Evolutionary conservation across 1,140 invertebrate genomes (phyloP).

Genomic region (Sipha flava): DNA sequence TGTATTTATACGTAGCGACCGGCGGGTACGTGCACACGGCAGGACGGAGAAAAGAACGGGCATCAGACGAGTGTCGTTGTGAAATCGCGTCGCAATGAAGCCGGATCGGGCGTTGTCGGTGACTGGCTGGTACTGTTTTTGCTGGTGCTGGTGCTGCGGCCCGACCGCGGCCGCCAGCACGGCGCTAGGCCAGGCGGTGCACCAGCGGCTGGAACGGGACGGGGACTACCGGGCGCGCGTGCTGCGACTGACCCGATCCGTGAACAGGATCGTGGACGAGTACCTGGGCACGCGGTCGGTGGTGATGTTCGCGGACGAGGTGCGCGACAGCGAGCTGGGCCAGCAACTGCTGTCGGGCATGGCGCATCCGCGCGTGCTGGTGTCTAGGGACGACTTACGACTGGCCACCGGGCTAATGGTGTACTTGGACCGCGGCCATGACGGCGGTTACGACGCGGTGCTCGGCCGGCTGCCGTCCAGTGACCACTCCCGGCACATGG

Average conservation of each 20-base stretch:
- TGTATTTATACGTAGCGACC: too few species aligned
- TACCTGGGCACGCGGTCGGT: not conserved
- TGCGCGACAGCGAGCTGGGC: not conserved
- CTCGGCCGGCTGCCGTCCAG: not conserved
- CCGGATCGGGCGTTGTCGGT: too few species aligned
- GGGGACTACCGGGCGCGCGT: not conserved
- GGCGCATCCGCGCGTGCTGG: not conserved
- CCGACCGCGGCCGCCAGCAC: not conserved
- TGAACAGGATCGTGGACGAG: slow-evolving; percentile 1
- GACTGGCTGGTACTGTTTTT: too few species aligned
- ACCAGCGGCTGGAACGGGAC: not conserved
- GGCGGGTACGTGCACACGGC: too few species aligned
- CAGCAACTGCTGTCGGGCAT: not conserved
- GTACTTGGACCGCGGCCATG: not conserved
- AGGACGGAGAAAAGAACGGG: too few species aligned
- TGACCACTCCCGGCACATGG: slow-evolving; percentile 16
- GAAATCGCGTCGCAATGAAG: too few species aligned
- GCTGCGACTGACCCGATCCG: not conserved
- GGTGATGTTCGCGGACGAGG: slow-evolving; percentile 2
- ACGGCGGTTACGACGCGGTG: not conserved
- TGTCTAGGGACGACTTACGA: not conserved
- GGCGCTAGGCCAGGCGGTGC: not conserved
- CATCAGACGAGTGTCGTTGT: too few species aligned
- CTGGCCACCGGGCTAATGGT: not conserved
- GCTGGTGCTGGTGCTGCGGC: too few species aligned